Percentiles rank a stretch among this genome's conserved stretches.
Conservation (phyloP, 2,888 invertebrate genomes). For the Lamellibrachia columna region DNA sequence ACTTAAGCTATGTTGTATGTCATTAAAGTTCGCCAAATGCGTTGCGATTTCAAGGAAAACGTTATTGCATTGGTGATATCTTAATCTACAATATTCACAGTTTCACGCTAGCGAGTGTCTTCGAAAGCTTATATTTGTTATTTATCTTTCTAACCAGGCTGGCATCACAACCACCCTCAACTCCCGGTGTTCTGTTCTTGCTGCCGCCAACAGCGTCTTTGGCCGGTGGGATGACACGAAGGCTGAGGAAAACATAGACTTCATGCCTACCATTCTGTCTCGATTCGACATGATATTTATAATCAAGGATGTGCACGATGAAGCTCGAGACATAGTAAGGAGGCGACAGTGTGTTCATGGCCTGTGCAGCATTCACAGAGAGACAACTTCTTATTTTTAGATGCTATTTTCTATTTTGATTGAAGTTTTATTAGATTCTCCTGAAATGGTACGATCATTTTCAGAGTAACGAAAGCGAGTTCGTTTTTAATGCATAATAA, state of each 20-base stretch:
- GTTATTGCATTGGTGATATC: no score
- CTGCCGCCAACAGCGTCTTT: conserved; percentile 97
- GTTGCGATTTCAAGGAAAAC: no score
- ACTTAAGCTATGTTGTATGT: no score
- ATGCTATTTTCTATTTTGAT: no score
- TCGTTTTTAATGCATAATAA: neutral
- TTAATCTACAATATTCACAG: no score
- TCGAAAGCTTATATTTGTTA: neutral
- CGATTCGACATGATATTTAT: conserved; percentile 99
- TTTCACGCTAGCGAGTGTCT: no score
- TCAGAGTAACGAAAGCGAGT: neutral
- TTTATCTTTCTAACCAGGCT: conserved; percentile 71
- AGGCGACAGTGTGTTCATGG: neutral
- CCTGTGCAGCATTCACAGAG: no score
- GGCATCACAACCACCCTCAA: conserved; percentile 99
- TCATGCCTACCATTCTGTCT: conserved; percentile 99
- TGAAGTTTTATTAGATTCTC: neutral
- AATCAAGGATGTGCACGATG: conserved; percentile 95
- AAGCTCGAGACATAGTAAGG: conserved; percentile 84
- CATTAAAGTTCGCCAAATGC: no score
- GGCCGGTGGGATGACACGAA: conserved; percentile 99
- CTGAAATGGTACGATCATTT: neutral
- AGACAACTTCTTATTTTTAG: neutral
- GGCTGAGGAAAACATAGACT: conserved; percentile 97
- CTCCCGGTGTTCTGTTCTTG: conserved; percentile 97